A percentile compares a stretch with the other conserved stretches of the same genome.
Evolutionary conservation across 2,113 vertebrate species (phyloP).

Genomic region (Oncorhynchus kisutch): DNA sequence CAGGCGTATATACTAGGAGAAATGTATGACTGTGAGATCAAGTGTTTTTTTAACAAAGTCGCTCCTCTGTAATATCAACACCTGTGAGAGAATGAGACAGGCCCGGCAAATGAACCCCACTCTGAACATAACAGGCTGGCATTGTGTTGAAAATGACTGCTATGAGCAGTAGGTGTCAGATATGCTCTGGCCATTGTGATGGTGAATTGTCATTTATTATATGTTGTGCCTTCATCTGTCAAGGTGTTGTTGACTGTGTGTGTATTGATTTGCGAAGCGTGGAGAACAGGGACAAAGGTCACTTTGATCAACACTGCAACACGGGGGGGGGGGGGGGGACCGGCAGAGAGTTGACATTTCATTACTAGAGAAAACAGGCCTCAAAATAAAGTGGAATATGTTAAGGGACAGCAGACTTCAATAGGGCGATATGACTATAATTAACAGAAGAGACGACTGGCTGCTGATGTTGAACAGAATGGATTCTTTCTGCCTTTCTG

Average conservation of each 20-base stretch:
- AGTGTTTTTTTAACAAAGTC: slow-evolving; percentile 81
- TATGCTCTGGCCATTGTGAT: slow-evolving; percentile 76
- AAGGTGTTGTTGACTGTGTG: slow-evolving; percentile 71
- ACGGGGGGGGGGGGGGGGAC: slow-evolving; percentile 62
- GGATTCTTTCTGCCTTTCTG: slow-evolving; percentile 61
- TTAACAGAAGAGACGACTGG: slow-evolving; percentile 81
- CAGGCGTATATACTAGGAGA: slow-evolving; percentile 55
- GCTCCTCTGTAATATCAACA: slow-evolving; percentile 83
- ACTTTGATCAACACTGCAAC: slow-evolving; percentile 87
- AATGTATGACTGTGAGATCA: slow-evolving; percentile 74
- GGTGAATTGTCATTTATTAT: slow-evolving; percentile 88
- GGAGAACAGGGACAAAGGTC: slow-evolving; percentile 79
- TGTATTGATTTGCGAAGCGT: slow-evolving; percentile 86
- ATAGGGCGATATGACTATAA: slow-evolving; percentile 84
- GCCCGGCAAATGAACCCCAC: slow-evolving; percentile 82
- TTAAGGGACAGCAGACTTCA: slow-evolving; percentile 79
- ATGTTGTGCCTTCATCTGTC: slow-evolving; percentile 84
- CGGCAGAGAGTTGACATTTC: slow-evolving; percentile 81
- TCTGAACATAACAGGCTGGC: slow-evolving; percentile 85
- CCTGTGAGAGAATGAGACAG: slow-evolving; percentile 74
- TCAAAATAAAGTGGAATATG: slow-evolving; percentile 83
- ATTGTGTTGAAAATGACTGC: slow-evolving; percentile 86
- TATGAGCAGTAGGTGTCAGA: slow-evolving; percentile 82
- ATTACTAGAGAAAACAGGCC: slow-evolving; percentile 83
- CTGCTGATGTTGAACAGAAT: slow-evolving; percentile 54